A percentile compares a stretch with the other conserved stretches of the same genome.
phyloP scores from a whole-genome alignment of 1,140 invertebrate genomes.

The Oryctes rhinoceros region DNA sequence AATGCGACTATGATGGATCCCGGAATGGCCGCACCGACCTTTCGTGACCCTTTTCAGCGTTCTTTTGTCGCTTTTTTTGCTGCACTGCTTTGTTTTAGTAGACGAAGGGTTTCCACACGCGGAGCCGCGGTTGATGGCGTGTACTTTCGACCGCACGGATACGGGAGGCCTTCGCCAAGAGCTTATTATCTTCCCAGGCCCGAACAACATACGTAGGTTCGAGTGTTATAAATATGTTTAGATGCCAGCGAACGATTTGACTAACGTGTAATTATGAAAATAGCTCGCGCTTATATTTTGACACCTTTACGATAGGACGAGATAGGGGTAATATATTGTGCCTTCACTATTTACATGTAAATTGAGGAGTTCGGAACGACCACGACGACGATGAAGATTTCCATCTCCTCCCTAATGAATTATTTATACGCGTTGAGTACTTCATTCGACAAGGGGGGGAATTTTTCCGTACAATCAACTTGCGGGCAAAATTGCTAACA shows the following conservation, averaged over 20 bases:
- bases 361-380: conserved; percentile 39
- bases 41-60: conserved; percentile 24
- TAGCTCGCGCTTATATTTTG: conserved; percentile 48
- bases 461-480: too few species aligned
- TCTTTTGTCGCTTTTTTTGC: conserved; percentile 11
- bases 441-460: neutral
- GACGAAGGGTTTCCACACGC: conserved; percentile 18
- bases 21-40: conserved; percentile 16
- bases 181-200: conserved; percentile 26
- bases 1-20: neutral
- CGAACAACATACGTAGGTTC: neutral
- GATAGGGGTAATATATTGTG: conserved; percentile 45
- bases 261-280: conserved; percentile 47
- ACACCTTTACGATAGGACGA: conserved; percentile 43
- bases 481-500: too few species aligned
- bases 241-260: conserved; percentile 38
- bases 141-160: conserved; percentile 6
- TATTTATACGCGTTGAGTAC: conserved; percentile 29
- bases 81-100: conserved; percentile 6
- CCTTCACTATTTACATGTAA: conserved; percentile 47
- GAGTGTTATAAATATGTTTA: conserved; percentile 41
- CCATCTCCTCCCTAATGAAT: conserved; percentile 14
- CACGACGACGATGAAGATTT: neutral
- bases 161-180: conserved; percentile 24
- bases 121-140: conserved; percentile 10